phyloP scores from a whole-genome alignment of 2,797 vertebrate genomes.

The Pseudotriccus pelzelni region DNA sequence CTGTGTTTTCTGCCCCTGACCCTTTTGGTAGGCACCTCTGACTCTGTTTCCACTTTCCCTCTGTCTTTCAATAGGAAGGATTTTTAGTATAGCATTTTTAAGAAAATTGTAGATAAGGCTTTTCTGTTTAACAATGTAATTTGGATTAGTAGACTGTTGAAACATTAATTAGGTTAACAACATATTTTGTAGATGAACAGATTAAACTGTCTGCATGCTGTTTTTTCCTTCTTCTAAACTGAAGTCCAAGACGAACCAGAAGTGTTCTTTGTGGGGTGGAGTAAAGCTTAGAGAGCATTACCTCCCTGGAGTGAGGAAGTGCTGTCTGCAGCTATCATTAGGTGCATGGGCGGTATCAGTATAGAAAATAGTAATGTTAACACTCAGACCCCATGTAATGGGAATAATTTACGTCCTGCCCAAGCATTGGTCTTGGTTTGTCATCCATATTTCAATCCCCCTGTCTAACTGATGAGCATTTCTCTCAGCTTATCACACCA shows the following conservation, averaged over 20 bases:
- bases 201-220: background rate
- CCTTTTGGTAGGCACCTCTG: background rate
- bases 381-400: background rate
- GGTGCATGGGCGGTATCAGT: no score
- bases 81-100: background rate
- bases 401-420: background rate
- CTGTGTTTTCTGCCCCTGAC: background rate
- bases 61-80: background rate
- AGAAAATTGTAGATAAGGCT: background rate
- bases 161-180: background rate
- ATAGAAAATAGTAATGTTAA: background rate
- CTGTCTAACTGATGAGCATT: background rate
- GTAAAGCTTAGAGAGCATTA: background rate
- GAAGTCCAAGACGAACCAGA: background rate
- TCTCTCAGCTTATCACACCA: background rate
- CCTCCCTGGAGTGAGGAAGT: background rate
- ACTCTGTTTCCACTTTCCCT: background rate
- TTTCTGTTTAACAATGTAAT: background rate
- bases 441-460: background rate
- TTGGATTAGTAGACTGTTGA: background rate
- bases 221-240: background rate
- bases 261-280: background rate
- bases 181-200: background rate
- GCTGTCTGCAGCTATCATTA: background rate
- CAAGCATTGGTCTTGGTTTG: background rate